Percentiles rank a stretch among this genome's conserved stretches.
These are phyloP conservation scores for Mythimna albipuncta DNA, from an alignment of 2,888 invertebrate genomes.

Conservation along the genomic window DNA sequence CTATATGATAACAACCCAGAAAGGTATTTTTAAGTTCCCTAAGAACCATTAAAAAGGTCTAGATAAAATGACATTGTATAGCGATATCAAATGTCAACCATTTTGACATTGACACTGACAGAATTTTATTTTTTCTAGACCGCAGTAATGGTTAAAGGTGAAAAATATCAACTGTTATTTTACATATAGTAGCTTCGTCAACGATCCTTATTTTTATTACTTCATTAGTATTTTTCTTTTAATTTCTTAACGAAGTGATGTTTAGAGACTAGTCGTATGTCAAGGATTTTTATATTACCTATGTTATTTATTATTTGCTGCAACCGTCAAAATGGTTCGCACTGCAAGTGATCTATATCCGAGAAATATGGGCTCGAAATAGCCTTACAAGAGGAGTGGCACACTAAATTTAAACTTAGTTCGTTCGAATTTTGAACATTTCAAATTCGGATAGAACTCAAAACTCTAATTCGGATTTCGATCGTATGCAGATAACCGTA, in stretches of 20 bases:
- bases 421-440: background rate
- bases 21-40: constrained; percentile 3
- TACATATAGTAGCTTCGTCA: constrained; percentile 7
- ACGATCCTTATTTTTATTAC: constrained; percentile 19
- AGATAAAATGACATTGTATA: background rate
- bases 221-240: constrained; percentile 35
- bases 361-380: background rate
- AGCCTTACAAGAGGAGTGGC: background rate
- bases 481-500: background rate
- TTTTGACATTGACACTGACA: background rate
- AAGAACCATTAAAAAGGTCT: background rate
- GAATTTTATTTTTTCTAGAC: background rate
- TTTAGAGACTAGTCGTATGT: constrained; percentile 54
- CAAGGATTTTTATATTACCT: constrained; percentile 40
- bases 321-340: background rate
- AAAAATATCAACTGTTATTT: background rate
- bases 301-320: constrained; percentile 35
- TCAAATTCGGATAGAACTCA: background rate
- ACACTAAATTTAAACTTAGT: background rate
- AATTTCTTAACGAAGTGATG: constrained; percentile 35
- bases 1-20: constrained; percentile 5
- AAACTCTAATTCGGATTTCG: background rate
- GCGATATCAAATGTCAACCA: background rate
- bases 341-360: background rate
- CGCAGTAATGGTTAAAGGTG: background rate